Evolutionary conservation across 2,888 invertebrate species (phyloP), one percentile per base, ranked within the genome.

Genomic region (Chrysodeixis includens): DNA sequence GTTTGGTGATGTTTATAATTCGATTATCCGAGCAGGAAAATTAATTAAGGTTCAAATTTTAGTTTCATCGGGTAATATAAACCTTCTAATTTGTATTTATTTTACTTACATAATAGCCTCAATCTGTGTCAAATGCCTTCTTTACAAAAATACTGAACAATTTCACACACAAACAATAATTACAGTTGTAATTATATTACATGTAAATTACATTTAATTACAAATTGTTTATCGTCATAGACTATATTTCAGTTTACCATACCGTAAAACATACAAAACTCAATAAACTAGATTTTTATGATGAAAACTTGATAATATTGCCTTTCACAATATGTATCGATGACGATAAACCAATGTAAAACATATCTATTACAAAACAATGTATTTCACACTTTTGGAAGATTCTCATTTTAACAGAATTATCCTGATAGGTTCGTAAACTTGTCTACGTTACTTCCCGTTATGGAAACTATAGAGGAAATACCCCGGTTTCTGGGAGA

Each of bases 141-240:
- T 7, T 71, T 75, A 73, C 58, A 78, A 82, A 74, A 81, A 81
- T 82, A 82, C 81, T 81, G 74, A 74, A 79, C 66, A 66, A 69
- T 66, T 62, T 67, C 51, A 54, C 68, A 65, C 61, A 56, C 76
- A 76, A 71, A 75, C 61, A 60, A 53, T 60, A 67, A 51, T 62
- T 64, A 58, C 56, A 60, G 30, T 69, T 67, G 82, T 75, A 76
- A 72, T 79, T 56, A 66, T 56, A 82, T 82, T 68, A 80, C 64
- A 79, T 70, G 51, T 49, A 58, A 49, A 58, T 30, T 60, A n/a
- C 76, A 73, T 61, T 76, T 60, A 65, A 20, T 32, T 71, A 53
- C 40, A 53, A n/a, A 30, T 5, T 49, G 20, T 9, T 20, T 30
- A 22, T 56, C 66, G 71, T 75, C 71, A 73, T 56, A 66, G 76